These are phyloP conservation scores for Tenodera sinensis DNA, from an alignment of 2,888 invertebrate species.

Conservation along the genomic window DNA sequence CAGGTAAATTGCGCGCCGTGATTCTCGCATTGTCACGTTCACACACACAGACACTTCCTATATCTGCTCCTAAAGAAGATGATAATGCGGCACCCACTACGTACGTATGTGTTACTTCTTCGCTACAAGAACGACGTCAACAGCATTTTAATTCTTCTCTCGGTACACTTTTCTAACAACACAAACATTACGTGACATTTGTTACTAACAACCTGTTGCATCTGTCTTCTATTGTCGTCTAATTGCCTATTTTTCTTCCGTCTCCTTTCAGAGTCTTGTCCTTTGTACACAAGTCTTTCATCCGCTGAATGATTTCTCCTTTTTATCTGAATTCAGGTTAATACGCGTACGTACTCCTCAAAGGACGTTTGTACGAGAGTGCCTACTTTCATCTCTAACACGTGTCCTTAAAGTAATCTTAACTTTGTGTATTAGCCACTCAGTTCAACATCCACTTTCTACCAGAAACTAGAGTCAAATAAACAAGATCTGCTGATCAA, in stretches of 20 bases:
- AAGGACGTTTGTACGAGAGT: too few species aligned
- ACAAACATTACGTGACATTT: background rate
- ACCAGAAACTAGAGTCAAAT: too few species aligned
- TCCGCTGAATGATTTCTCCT: background rate
- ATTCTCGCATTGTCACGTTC: too few species aligned
- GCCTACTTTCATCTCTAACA: background rate
- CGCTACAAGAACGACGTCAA: background rate
- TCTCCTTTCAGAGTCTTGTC: background rate
- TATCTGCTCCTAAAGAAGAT: too few species aligned
- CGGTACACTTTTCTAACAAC: background rate
- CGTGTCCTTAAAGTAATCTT: too few species aligned
- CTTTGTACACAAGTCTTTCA: background rate
- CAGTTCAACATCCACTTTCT: too few species aligned
- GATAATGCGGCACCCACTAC: too few species aligned
- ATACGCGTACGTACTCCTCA: background rate
- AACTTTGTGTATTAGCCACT: too few species aligned
- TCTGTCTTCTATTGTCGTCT: background rate
- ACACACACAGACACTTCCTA: too few species aligned
- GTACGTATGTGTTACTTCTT: too few species aligned
- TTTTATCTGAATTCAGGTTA: background rate
- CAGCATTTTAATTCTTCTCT: background rate
- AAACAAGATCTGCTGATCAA: too few species aligned
- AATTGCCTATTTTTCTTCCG: background rate
- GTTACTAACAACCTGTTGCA: background rate
- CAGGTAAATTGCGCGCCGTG: too few species aligned